A percentile compares a stretch with the other conserved stretches of the same genome.
phyloP scores from a whole-genome alignment of 2,113 vertebrate species.

The Patagioenas fasciata region DNA sequence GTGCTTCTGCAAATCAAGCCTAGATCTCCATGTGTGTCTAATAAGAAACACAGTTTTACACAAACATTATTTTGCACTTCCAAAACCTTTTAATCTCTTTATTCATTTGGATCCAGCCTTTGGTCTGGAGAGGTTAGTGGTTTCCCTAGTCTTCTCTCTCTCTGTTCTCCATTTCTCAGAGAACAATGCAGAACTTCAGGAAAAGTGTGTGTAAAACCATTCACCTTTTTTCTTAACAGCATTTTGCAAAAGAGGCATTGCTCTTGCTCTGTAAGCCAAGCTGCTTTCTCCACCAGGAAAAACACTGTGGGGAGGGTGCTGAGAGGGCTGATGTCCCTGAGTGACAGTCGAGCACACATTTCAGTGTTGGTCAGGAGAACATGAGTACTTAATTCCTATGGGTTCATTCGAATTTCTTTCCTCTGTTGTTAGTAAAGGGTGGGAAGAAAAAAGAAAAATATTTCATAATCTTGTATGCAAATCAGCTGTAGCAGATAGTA shows the following conservation, averaged over 20 bases:
- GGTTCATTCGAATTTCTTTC: not conserved
- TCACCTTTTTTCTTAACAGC: not conserved
- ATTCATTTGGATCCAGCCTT: not conserved
- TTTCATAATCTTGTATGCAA: not conserved
- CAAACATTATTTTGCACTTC: not conserved
- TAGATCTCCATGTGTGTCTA: not conserved
- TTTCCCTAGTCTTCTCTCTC: not conserved
- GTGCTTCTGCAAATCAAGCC: not conserved
- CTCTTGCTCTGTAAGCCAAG: not conserved
- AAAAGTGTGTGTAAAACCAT: not conserved
- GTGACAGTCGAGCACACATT: fast-evolving
- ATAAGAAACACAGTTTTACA: not conserved
- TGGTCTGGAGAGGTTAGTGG: not conserved
- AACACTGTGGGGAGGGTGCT: not conserved
- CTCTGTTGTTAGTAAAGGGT: not conserved
- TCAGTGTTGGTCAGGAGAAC: not conserved
- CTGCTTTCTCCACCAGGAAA: not conserved
- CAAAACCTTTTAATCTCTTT: not conserved
- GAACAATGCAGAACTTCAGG: not conserved
- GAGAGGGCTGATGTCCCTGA: not conserved
- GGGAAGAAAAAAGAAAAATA: not conserved
- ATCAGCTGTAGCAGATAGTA: not conserved
- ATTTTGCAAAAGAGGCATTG: not conserved
- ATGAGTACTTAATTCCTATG: not conserved
- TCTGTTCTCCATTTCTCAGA: not conserved